Conservation (phyloP, 2,888 invertebrate genomes). For the Drosophila stalkeri region DNA sequence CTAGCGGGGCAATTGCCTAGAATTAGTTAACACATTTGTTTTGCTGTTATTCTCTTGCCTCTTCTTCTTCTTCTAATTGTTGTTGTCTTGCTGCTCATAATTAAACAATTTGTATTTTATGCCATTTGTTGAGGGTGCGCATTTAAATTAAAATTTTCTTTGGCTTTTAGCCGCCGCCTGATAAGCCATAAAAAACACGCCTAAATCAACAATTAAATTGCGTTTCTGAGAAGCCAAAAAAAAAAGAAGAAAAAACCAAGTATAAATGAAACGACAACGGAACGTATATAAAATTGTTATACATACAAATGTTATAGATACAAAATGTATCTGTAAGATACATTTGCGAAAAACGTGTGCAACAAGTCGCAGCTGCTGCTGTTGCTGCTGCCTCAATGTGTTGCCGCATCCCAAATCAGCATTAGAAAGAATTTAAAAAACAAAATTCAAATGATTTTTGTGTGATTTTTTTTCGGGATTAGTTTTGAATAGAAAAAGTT, state of each 20-base stretch:
- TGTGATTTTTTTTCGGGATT: slow-evolving; percentile 13
- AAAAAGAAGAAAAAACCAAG: background rate
- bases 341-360: slow-evolving; percentile 21
- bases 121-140: slow-evolving; percentile 56
- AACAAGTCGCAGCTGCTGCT: slow-evolving; percentile 38
- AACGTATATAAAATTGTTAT: slow-evolving; percentile 13
- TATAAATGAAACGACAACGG: background rate
- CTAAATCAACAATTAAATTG: slow-evolving; percentile 82
- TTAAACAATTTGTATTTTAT: slow-evolving; percentile 76
- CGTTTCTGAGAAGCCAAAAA: slow-evolving; percentile 55
- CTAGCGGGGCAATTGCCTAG: slow-evolving; percentile 64
- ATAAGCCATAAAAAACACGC: slow-evolving; percentile 71
- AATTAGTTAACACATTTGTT: slow-evolving; percentile 75
- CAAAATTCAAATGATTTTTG: slow-evolving; percentile 12
- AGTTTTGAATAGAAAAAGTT: slow-evolving; percentile 38
- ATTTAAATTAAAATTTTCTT: slow-evolving; percentile 74
- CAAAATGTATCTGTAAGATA: slow-evolving; percentile 24
- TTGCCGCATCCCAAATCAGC: slow-evolving; percentile 38
- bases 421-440: slow-evolving; percentile 36
- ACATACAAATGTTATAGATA: slow-evolving; percentile 10
- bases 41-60: slow-evolving; percentile 19
- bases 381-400: slow-evolving; percentile 36
- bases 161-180: slow-evolving; percentile 62
- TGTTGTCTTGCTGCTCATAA: slow-evolving; percentile 69
- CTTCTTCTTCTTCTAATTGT: background rate